Evolutionary conservation across 2,888 invertebrate species (phyloP).

Genomic region (Cheilosia soror): DNA sequence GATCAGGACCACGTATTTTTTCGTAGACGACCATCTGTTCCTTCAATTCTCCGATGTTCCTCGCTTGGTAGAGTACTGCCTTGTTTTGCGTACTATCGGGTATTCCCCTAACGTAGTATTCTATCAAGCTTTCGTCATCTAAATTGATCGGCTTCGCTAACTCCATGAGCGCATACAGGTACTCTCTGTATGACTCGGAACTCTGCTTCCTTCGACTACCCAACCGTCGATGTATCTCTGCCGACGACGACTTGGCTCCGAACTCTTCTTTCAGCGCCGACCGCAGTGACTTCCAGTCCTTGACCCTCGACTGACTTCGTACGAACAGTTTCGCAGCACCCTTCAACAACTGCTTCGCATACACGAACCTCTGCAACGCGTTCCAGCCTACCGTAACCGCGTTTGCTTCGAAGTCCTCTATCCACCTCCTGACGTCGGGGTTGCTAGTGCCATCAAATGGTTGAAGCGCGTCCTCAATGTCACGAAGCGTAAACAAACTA

Average conservation of each 20-base stretch:
- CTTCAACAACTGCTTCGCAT: conserved; percentile 60
- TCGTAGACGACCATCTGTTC: too few relatives aligned
- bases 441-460: conserved; percentile 48
- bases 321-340: too few relatives aligned
- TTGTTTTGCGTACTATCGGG: too few relatives aligned
- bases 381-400: conserved; percentile 41
- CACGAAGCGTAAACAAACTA: conserved; percentile 51
- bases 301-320: not conserved
- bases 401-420: conserved; percentile 61
- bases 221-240: conserved; percentile 59
- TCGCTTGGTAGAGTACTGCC: too few relatives aligned
- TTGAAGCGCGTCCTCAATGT: conserved; percentile 57
- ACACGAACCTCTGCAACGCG: conserved; percentile 56
- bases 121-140: conserved; percentile 52
- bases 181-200: conserved; percentile 38
- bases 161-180: conserved; percentile 33
- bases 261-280: conserved; percentile 19
- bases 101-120: too few relatives aligned
- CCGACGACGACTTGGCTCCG: conserved; percentile 34
- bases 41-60: too few relatives aligned
- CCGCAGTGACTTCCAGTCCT: not conserved
- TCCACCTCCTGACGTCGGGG: conserved; percentile 50
- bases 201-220: conserved; percentile 47
- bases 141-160: conserved; percentile 12
- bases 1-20: too few relatives aligned